Conservation (phyloP, 2,113 vertebrate species). For the Thalassoma bifasciatum region DNA sequence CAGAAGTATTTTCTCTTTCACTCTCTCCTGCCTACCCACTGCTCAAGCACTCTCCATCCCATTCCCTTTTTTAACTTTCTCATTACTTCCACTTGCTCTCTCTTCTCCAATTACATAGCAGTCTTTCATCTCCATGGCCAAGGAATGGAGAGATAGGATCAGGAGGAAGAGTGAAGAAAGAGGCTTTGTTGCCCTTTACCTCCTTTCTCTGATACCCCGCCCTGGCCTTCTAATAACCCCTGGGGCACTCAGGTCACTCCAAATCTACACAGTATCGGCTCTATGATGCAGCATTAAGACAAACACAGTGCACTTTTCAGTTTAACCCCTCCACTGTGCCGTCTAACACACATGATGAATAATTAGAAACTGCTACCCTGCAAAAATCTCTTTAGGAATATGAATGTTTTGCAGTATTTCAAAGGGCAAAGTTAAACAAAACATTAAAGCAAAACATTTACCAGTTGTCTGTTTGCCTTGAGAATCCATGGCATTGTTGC, state of each 20-base stretch:
- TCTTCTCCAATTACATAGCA: conserved; percentile 81
- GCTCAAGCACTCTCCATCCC: conserved; percentile 67
- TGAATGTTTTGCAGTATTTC: neutral
- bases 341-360: too few species aligned
- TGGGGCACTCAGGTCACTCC: conserved; percentile 63
- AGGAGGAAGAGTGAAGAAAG: conserved; percentile 83
- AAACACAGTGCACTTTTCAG: neutral
- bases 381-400: too few species aligned
- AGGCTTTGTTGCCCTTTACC: conserved; percentile 77
- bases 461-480: conserved; percentile 31
- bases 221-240: conserved; percentile 77
- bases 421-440: conserved; percentile 9
- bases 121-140: conserved; percentile 83
- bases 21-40: conserved; percentile 67
- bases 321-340: too few species aligned
- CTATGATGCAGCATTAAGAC: conserved; percentile 17
- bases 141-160: conserved; percentile 85
- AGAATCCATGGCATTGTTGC: conserved; percentile 34
- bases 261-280: conserved; percentile 40
- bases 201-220: conserved; percentile 58
- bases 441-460: conserved; percentile 28
- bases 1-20: conserved; percentile 77
- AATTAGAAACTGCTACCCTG: too few species aligned
- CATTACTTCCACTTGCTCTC: conserved; percentile 79
- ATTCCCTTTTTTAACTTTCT: conserved; percentile 69